Base-by-base conservation (phyloP, 2,888 invertebrate species). In the Acleris cristana region DNA sequence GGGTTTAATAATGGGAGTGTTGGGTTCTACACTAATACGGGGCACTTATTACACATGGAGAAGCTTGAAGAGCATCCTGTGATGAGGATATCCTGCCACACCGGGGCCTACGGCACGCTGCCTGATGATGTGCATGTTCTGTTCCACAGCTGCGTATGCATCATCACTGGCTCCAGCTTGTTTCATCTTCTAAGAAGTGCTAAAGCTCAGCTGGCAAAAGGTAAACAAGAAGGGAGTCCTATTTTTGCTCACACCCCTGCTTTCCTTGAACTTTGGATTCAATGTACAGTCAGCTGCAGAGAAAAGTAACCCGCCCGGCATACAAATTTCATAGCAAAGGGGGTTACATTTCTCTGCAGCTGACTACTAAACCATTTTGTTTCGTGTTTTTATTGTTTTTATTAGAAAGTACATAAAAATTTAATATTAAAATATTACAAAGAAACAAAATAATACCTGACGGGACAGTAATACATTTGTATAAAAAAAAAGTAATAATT, bases 11-110 rank as follows among this genome's bases (percentile, higher is more conserved):
- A 97, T 73, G 99, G 99, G 19, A 95, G 94, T 89, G 94, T 99
- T 14, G 94, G 96, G 71, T 98, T 98, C 88, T 98, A 97, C 82
- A 97, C 98, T 2, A 98, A 99, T 84, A 95, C 95, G 71, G 98
- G 98, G 18, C 95, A 96, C 65, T 90, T 97, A 70, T 88, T 99
- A 56, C 91, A 98, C 52, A 95, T 96, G 55, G 98, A 99, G 82
- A 95, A 96, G 81, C 94, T 98, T 69, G 98, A 98, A 80, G 96
- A 96, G 76, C 97, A 96, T 79, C 94, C 96, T 10, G 96, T 98
- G 16, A 87, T 95, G 64, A 95, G 94, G 74, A 94, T 99, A 69
- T 97, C 97, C 82, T 96, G 98, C 78, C 96, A 97, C 72, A 93
- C 94, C 10, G 94, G 93, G 16, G 88, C 88, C 6, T 93, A 93